Base-by-base conservation (phyloP, 2,888 invertebrate genomes). In the Smittia sp. region DNA sequence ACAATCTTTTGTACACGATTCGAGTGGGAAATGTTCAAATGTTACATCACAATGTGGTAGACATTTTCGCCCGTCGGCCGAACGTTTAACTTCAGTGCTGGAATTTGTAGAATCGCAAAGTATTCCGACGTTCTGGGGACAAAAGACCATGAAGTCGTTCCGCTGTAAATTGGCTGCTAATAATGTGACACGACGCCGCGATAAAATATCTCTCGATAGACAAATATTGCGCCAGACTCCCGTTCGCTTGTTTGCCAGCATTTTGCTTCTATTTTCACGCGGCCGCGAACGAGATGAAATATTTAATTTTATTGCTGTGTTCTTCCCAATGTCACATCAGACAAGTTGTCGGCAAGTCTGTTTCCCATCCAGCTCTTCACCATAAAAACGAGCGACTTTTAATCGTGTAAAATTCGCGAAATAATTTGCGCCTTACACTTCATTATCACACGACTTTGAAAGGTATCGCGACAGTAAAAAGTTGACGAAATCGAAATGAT, bases 361-460 rank as follows among this genome's bases (percentile, higher is more conserved):
- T 20, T 58, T 58, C 18, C 3, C 58, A 18, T 58, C 22, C 58
- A 58, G 4, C 18, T 46, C 11, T 58, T 58, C 9, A 15, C 7
- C 25, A 63, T n/a, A 63, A 63, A 63, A 63, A 63, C n/a, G n/a
- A n/a, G n/a, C n/a, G n/a, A n/a, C 13, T n/a, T 63, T 24, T 63
- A 63, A 25, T 27, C 25, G 63, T 27, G 27, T 63, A 27, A 63
- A 25, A n/a, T 9, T 24, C 4, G 20, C 18, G 24, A 58, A 58
- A 22, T 24, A 58, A n/a, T 58, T 58, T 58, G 25, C n/a, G 27
- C 15, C 63, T 25, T 63, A 24, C 63, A 63, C 63, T 63, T 63
- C 63, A 63, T 63, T 63, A 63, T 27, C 25, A 27, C 63, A 63
- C 63, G 27, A 18, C 20, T 18, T 18, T 63, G 25, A 58, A 63